Evolutionary conservation across 2,797 vertebrate genomes (phyloP).

Genomic region (Cyclopterus lumpus): DNA sequence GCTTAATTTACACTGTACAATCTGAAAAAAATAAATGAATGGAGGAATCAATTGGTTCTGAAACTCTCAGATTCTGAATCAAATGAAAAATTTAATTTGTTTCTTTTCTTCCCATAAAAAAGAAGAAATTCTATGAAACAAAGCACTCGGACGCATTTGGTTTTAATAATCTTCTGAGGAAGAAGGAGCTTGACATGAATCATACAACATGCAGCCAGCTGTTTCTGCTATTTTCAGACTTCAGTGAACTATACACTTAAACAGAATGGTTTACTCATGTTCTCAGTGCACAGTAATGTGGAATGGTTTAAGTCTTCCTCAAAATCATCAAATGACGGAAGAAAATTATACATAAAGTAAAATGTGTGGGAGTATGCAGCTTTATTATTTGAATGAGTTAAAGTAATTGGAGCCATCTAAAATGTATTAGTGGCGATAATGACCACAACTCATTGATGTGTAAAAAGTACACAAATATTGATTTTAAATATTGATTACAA

Average conservation of each 20-base stretch:
- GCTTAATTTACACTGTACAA: neutral
- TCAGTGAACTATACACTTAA: constrained; percentile 1
- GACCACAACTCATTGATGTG: neutral
- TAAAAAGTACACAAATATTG: neutral
- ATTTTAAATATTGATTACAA: too few species aligned
- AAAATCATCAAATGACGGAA: neutral
- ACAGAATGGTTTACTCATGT: constrained; percentile 29
- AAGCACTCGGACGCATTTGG: constrained; percentile 12
- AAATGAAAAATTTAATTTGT: neutral
- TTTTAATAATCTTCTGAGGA: constrained; percentile 53
- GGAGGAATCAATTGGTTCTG: neutral
- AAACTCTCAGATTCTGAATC: neutral
- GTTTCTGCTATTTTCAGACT: constrained; percentile 64
- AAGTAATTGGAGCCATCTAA: constrained; percentile 6
- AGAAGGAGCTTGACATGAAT: constrained; percentile 55
- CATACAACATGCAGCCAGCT: constrained; percentile 63
- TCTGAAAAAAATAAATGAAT: neutral
- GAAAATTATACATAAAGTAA: neutral
- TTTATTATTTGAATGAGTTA: neutral
- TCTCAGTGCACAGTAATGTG: constrained; percentile 1
- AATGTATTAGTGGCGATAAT: neutral
- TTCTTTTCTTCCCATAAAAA: too few species aligned
- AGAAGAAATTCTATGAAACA: too few species aligned
- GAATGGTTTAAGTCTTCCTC: constrained; percentile 11
- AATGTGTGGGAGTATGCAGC: neutral